Percentiles rank a stretch among this genome's conserved stretches.
Evolutionary conservation across 2,888 invertebrate species (phyloP).

Genomic region (Eilema sororculum): DNA sequence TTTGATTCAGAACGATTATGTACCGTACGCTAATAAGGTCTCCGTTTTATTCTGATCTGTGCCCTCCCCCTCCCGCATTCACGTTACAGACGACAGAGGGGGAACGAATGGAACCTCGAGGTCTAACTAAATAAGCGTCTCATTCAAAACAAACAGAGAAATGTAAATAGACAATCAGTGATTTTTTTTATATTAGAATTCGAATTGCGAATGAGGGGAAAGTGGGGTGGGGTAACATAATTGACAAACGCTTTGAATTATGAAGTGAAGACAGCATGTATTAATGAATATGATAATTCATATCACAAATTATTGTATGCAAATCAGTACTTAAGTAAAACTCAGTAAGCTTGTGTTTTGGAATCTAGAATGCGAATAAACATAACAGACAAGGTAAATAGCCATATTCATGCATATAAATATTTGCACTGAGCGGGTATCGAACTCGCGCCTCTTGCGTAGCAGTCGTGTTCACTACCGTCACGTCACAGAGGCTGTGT

Average conservation of each 20-base stretch:
- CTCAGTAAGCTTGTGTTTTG: too few species aligned
- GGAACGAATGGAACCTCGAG: conserved; percentile 51
- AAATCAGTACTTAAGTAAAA: too few species aligned
- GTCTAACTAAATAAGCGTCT: conserved; percentile 68
- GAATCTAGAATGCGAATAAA: too few species aligned
- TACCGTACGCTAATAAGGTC: conserved; percentile 72
- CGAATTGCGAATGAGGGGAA: conserved; percentile 60
- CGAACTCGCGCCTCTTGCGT: too few species aligned
- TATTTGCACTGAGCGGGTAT: too few species aligned
- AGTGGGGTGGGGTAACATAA: conserved; percentile 56
- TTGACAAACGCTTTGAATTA: conserved; percentile 73
- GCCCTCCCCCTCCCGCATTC: conserved; percentile 30
- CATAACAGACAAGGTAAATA: too few species aligned
- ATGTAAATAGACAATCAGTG: conserved; percentile 85
- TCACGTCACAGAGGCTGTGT: too few species aligned
- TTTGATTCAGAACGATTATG: conserved; percentile 78
- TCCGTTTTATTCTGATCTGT: conserved; percentile 67
- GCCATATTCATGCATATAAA: too few species aligned
- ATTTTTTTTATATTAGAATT: conserved; percentile 82
- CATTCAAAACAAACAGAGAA: conserved; percentile 81
- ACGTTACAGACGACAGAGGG: conserved; percentile 38
- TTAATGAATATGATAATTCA: conserved; percentile 58
- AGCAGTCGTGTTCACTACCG: too few species aligned
- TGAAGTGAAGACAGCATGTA: conserved; percentile 49
- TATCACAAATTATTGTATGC: too few species aligned